Conservation (phyloP, 2,888 invertebrate species). For the Ceraclea dissimilis region DNA sequence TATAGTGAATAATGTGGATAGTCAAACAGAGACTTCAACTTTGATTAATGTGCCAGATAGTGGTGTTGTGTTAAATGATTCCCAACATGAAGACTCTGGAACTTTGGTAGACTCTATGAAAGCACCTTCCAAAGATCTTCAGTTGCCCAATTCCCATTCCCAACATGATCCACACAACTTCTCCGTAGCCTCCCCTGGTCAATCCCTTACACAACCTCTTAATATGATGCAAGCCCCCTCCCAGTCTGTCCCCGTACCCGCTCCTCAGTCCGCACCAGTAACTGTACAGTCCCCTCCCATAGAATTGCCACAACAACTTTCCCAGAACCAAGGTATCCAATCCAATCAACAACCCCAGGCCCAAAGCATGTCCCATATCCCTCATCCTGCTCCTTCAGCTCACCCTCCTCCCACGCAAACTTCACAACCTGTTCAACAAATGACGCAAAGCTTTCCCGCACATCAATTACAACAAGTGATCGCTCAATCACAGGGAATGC, state of each 20-base stretch:
- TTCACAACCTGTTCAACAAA: conserved; percentile 43
- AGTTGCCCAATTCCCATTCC: conserved; percentile 39
- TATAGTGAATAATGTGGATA: conserved; percentile 44
- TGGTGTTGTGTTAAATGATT: conserved; percentile 47
- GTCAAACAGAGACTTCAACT: conserved; percentile 35
- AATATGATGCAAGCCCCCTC: conserved; percentile 44
- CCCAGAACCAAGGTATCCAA: conserved; percentile 43
- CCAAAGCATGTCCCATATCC: conserved; percentile 46
- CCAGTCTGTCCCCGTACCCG: conserved; percentile 47
- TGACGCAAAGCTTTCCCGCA: conserved; percentile 49
- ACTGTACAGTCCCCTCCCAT: conserved; percentile 47
- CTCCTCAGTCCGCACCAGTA: conserved; percentile 44
- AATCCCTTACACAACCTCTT: conserved; percentile 45
- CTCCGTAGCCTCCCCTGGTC: conserved; percentile 47
- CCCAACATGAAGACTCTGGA: conserved; percentile 46
- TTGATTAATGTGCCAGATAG: conserved; percentile 40
- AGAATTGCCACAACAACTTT: conserved; percentile 48
- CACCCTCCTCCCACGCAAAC: conserved; percentile 35
- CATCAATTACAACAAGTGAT: conserved; percentile 48
- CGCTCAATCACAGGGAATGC: conserved; percentile 44
- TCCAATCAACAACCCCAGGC: conserved; percentile 40
- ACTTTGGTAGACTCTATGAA: conserved; percentile 34
- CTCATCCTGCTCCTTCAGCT: conserved; percentile 38
- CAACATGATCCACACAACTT: conserved; percentile 48
- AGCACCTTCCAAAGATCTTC: conserved; percentile 45